These are phyloP conservation scores for Acromyrmex echinatior DNA, from an alignment of 1,140 invertebrate species.

Conservation along the genomic window DNA sequence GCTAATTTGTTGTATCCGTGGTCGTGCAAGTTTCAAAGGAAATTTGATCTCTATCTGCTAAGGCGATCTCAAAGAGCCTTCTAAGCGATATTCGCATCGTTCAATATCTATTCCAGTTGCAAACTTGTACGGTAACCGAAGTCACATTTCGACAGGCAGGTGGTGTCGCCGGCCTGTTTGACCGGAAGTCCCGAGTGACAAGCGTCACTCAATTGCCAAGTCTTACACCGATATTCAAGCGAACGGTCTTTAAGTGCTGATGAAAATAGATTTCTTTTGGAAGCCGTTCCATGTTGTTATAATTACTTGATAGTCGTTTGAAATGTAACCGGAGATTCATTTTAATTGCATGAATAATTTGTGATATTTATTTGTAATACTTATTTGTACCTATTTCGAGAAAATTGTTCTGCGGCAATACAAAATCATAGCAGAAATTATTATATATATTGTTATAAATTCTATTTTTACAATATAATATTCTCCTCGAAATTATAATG, in stretches of 20 bases:
- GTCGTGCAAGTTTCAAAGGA: conserved; percentile 24
- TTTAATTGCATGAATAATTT: not conserved
- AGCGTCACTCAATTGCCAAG: conserved; percentile 22
- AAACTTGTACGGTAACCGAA: not conserved
- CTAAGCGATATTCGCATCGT: not conserved
- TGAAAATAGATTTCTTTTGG: conserved; percentile 37
- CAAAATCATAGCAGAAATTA: not conserved
- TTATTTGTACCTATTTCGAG: not conserved
- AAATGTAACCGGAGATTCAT: not conserved
- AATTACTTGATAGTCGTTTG: not conserved
- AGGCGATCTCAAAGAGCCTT: not conserved
- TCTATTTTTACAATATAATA: not conserved
- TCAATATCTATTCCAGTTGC: not conserved
- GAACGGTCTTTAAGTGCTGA: not conserved
- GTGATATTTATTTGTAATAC: not conserved
- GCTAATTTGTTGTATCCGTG: conserved; percentile 43
- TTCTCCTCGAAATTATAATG: not conserved
- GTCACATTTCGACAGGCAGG: conserved; percentile 17
- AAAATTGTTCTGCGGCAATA: not conserved
- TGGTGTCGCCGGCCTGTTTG: conserved; percentile 18
- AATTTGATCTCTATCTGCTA: conserved; percentile 38
- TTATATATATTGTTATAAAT: not conserved
- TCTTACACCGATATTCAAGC: not conserved
- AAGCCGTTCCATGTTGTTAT: not conserved
- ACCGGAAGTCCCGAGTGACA: conserved; percentile 3